Conservation (phyloP, 2,113 vertebrate genomes). For the Psittacula cyanocephala region DNA sequence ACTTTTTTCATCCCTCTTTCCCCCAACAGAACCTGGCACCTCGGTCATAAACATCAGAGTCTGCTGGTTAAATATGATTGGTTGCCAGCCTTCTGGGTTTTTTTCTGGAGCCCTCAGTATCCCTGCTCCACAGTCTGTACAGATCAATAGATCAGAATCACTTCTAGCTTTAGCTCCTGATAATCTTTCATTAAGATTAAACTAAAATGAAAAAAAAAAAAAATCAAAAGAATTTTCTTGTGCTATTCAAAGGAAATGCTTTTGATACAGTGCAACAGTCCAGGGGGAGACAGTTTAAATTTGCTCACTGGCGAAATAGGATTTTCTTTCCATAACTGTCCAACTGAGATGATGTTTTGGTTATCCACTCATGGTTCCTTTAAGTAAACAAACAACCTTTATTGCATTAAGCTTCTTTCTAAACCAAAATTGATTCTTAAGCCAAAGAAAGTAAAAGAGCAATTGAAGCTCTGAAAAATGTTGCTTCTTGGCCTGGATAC, state of each 20-base stretch:
- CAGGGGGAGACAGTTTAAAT: neutral
- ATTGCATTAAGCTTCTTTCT: constrained; percentile 27
- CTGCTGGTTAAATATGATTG: fast-evolving
- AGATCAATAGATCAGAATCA: neutral
- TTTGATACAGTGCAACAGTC: neutral
- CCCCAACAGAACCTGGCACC: neutral
- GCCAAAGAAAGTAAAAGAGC: constrained; percentile 55
- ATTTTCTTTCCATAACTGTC: neutral
- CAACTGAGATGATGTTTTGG: neutral
- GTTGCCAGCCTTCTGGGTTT: neutral
- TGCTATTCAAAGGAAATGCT: neutral
- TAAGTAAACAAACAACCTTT: constrained; percentile 18
- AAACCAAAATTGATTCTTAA: constrained; percentile 55
- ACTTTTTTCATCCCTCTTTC: neutral
- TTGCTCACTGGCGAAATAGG: neutral
- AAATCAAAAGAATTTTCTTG: neutral
- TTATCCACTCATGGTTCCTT: neutral
- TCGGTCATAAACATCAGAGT: neutral
- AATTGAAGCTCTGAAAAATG: constrained; percentile 58
- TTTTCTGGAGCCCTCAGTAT: neutral
- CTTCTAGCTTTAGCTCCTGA: neutral
- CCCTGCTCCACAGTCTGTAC: neutral
- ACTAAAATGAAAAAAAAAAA: neutral
- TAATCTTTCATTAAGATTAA: neutral
- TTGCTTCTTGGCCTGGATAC: constrained; percentile 38